Evolutionary conservation across 2,113 vertebrate species (phyloP).

Genomic region (Salvator merianae): DNA sequence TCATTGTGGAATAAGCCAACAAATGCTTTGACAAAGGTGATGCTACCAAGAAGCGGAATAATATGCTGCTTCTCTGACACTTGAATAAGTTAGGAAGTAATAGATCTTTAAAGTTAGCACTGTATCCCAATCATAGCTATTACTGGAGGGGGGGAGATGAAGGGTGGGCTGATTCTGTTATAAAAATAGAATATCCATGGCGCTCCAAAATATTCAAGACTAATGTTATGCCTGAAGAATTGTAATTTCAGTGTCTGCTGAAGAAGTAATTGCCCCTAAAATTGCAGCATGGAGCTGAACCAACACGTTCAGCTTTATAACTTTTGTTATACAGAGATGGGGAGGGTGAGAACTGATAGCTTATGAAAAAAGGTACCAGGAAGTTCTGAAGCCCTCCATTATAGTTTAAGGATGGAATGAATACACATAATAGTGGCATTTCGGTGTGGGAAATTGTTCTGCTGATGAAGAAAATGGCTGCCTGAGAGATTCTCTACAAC

Average conservation of each 20-base stretch:
- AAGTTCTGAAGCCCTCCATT: neutral
- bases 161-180: constrained; percentile 13
- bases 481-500: neutral
- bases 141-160: constrained; percentile 16
- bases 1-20: constrained; percentile 36
- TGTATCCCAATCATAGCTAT: neutral
- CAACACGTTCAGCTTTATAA: constrained; percentile 44
- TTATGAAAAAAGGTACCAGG: constrained; percentile 13
- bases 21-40: constrained; percentile 25
- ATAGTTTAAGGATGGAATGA: neutral
- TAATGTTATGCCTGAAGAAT: constrained; percentile 60
- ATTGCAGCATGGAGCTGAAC: constrained; percentile 60
- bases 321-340: constrained; percentile 34
- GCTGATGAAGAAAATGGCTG: neutral
- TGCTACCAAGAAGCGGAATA: constrained; percentile 13
- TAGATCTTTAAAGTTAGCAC: neutral
- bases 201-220: constrained; percentile 38
- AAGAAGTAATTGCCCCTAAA: constrained; percentile 67
- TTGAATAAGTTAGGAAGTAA: constrained; percentile 38
- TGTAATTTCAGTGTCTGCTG: constrained; percentile 54
- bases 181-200: constrained; percentile 32
- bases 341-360: neutral
- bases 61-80: constrained; percentile 28
- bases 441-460: neutral
- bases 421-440: neutral